These are phyloP conservation scores for Watsonalla binaria DNA, from an alignment of 2,888 invertebrate genomes.

Conservation along the genomic window DNA sequence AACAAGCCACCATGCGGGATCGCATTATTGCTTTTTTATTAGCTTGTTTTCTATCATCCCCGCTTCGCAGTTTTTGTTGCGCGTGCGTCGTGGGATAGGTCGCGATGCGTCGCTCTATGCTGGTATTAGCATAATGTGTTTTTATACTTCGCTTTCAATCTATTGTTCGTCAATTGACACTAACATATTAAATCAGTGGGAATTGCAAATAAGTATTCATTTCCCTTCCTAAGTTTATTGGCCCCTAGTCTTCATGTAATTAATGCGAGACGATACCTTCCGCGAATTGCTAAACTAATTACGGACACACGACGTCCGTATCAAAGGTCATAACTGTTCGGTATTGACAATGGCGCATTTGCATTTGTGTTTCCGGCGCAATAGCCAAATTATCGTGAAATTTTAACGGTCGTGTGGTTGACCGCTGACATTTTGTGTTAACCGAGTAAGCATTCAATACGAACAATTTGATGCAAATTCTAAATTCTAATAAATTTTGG, in stretches of 20 bases:
- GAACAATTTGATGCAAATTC: slow-evolving; percentile 9
- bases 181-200: slow-evolving; percentile 29
- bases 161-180: slow-evolving; percentile 56
- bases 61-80: slow-evolving; percentile 68
- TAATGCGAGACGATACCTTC: slow-evolving; percentile 22
- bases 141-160: slow-evolving; percentile 41
- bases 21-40: slow-evolving; percentile 78
- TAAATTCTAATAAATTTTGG: neutral
- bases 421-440: slow-evolving; percentile 38
- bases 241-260: slow-evolving; percentile 21
- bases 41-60: slow-evolving; percentile 63
- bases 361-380: slow-evolving; percentile 64
- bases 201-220: slow-evolving; percentile 16
- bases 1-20: slow-evolving; percentile 77
- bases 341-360: slow-evolving; percentile 66
- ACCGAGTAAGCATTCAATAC: slow-evolving; percentile 10
- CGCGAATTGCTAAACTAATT: slow-evolving; percentile 57
- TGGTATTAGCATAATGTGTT: slow-evolving; percentile 76
- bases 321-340: slow-evolving; percentile 63
- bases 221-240: slow-evolving; percentile 34
- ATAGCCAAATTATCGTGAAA: slow-evolving; percentile 63
- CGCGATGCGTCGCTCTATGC: slow-evolving; percentile 61
- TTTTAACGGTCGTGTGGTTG: slow-evolving; percentile 61
- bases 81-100: slow-evolving; percentile 73
- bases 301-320: slow-evolving; percentile 27